phyloP scores from a whole-genome alignment of 2,797 vertebrate species.

The Cyprinella venusta region DNA sequence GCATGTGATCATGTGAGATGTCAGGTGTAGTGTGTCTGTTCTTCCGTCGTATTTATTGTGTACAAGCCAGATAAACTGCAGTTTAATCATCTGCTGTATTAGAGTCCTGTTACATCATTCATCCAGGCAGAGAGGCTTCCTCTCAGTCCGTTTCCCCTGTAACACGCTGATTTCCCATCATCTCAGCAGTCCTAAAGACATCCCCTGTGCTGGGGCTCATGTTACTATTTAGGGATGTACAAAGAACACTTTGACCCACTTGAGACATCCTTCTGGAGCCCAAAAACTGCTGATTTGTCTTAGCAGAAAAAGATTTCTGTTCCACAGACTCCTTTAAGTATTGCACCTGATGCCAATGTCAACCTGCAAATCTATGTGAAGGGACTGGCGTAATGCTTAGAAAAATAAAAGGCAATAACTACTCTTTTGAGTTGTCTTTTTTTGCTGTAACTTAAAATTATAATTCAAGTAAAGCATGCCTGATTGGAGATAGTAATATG shows the following conservation, averaged over 20 bases:
- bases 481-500: neutral
- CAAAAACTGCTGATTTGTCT: conserved; percentile 53
- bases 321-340: conserved; percentile 30
- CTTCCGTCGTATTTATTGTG: conserved; percentile 7
- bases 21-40: neutral
- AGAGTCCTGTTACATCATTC: conserved; percentile 27
- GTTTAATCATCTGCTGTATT: conserved; percentile 12
- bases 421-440: neutral
- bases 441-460: neutral
- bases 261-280: conserved; percentile 51
- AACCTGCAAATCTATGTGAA: neutral
- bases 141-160: conserved; percentile 49
- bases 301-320: conserved; percentile 42
- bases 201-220: conserved; percentile 31
- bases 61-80: neutral
- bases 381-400: neutral
- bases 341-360: conserved; percentile 31
- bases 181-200: conserved; percentile 31
- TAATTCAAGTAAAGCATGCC: neutral
- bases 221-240: conserved; percentile 50
- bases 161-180: conserved; percentile 55
- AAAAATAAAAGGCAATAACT: neutral
- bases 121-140: conserved; percentile 32
- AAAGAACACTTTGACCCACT: conserved; percentile 43
- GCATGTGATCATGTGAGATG: neutral